Evolutionary conservation across 2,888 invertebrate genomes (phyloP).

Genomic region (Apamea sordens): DNA sequence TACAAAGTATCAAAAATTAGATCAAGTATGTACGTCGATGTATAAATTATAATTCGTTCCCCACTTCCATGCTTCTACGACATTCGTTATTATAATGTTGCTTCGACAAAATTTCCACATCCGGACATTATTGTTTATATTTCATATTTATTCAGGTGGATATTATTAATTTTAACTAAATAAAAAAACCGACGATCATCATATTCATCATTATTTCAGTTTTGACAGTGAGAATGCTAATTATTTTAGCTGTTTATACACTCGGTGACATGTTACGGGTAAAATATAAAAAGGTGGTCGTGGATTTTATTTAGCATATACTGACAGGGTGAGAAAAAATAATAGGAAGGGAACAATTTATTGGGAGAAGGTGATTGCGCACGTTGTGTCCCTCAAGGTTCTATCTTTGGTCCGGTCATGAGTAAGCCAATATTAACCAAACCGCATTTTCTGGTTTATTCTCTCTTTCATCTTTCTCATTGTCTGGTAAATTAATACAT

Average conservation of each 20-base stretch:
- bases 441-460: constrained; percentile 10
- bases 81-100: not conserved
- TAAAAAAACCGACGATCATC: not conserved
- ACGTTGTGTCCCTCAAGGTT: constrained; percentile 42
- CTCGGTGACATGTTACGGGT: not conserved
- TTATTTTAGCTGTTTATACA: not conserved
- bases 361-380: constrained; percentile 31
- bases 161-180: not conserved
- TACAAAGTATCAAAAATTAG: too few relatives aligned
- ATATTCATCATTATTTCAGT: not conserved
- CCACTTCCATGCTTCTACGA: not conserved
- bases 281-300: constrained; percentile 12
- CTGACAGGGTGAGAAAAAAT: constrained; percentile 30
- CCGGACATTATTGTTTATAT: not conserved
- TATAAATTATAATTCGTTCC: not conserved
- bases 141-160: constrained; percentile 14
- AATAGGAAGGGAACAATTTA: constrained; percentile 35
- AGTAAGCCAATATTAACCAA: constrained; percentile 20
- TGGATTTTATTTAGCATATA: constrained; percentile 31
- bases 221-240: not conserved
- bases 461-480: not conserved
- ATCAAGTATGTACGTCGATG: too few relatives aligned
- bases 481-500: not conserved
- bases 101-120: not conserved
- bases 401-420: constrained; percentile 5